phyloP scores from a whole-genome alignment of 2,888 invertebrate genomes.

The Rhopalosiphum nymphaeae region DNA sequence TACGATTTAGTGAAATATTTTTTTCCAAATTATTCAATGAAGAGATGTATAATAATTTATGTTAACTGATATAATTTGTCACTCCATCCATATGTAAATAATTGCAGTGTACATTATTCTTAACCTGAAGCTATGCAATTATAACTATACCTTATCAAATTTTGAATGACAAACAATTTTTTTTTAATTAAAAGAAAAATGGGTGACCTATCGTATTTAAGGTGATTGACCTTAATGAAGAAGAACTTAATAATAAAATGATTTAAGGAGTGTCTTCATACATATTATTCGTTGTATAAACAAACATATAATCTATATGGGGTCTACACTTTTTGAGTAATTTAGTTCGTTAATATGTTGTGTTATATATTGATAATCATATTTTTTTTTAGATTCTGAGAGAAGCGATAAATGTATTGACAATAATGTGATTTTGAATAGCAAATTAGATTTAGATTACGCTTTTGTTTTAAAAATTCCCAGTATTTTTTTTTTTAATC shows the following conservation, averaged over 20 bases:
- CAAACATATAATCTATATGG: background rate
- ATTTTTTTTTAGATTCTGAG: background rate
- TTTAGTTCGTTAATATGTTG: background rate
- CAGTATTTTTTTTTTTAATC: no score
- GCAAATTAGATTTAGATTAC: background rate
- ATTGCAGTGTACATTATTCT: background rate
- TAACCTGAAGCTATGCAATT: slow-evolving; percentile 14
- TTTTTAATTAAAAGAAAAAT: slow-evolving; percentile 59
- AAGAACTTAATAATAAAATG: slow-evolving; percentile 1
- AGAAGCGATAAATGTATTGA: no score
- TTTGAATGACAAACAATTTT: slow-evolving; percentile 54
- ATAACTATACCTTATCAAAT: slow-evolving; percentile 3
- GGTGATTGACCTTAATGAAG: slow-evolving; percentile 54
- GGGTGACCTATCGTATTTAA: slow-evolving; percentile 34
- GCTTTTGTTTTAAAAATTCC: no score
- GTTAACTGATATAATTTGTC: background rate
- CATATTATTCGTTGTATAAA: background rate
- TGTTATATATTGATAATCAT: background rate
- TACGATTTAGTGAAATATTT: background rate
- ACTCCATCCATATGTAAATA: background rate
- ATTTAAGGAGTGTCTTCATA: slow-evolving; percentile 30
- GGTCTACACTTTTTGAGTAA: background rate
- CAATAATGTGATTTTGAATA: background rate
- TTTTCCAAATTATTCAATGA: background rate
- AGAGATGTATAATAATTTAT: background rate